Percentiles rank a stretch among this genome's conserved stretches.
These are phyloP conservation scores for Netelia inedita DNA, from an alignment of 2,888 invertebrate species.

Conservation along the genomic window DNA sequence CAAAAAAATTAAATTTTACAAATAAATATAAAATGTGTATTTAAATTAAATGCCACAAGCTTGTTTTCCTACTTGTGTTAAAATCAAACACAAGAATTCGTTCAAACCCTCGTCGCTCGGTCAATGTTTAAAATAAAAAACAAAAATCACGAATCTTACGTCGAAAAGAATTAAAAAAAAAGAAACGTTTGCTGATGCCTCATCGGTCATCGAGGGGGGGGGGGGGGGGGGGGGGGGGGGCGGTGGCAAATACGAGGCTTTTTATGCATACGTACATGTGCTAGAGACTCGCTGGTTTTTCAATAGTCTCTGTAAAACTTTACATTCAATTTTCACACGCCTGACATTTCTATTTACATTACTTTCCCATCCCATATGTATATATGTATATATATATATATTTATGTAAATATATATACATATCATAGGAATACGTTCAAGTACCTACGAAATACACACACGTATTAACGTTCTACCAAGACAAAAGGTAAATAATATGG, in stretches of 20 bases:
- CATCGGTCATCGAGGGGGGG: constrained; percentile 2
- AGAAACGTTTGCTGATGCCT: constrained; percentile 16
- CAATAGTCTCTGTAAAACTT: constrained; percentile 38
- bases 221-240: neutral
- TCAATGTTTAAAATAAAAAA: constrained; percentile 1
- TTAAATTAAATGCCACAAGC: constrained; percentile 81
- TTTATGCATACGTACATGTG: constrained; percentile 33
- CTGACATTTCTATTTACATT: constrained; percentile 62
- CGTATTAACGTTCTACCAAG: constrained; percentile 44
- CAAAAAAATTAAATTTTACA: constrained; percentile 74
- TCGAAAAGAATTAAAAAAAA: constrained; percentile 53
- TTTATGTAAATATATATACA: neutral
- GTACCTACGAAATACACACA: constrained; percentile 39
- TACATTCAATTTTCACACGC: constrained; percentile 51
- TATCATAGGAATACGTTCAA: constrained; percentile 25
- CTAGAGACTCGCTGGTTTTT: constrained; percentile 26
- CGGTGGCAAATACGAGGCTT: constrained; percentile 4
- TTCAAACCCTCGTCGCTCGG: constrained; percentile 71
- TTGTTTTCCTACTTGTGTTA: constrained; percentile 64
- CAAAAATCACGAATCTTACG: constrained; percentile 12
- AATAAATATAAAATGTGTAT: constrained; percentile 82
- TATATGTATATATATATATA: neutral
- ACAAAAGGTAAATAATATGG: constrained; percentile 43
- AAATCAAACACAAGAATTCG: constrained; percentile 12
- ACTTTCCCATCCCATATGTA: constrained; percentile 43